Base-by-base conservation (phyloP, 2,888 invertebrate genomes). In the Oligia latruncula region DNA sequence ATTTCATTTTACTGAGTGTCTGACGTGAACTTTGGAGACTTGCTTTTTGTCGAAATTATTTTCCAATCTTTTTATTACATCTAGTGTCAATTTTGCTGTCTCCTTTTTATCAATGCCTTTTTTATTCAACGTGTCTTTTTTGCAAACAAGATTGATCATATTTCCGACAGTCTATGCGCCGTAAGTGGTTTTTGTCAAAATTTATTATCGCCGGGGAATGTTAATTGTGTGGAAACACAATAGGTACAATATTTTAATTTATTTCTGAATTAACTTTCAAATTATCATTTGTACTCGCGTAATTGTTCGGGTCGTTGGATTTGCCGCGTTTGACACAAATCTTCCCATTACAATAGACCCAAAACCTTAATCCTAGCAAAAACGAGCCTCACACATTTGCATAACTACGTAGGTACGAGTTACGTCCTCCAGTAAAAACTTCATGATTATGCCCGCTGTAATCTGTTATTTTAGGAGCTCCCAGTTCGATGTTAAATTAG, bases 1-100 rank as follows among this genome's bases (percentile, higher is more conserved):
- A 96, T 97, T 96, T 97, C 97, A 97, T 97, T 97, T 96, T 94
- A 96, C 96, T 96, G 96, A 97, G 96, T 97, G 96, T 96, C 95
- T 94, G 96, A 95, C 95, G 94, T 95, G 95, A 96, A 95, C 95
- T 96, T 95, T 93, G 94, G 95, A 95, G 95, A 95, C 95, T 96
- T 94, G 94, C 93, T 95, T 95, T 96, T 96, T 96, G 95, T 94
- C 91, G 91, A 94, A 95, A 95, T 96, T 95, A 96, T 96, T 95
- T 95, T 94, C 93, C 94, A 94, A 96, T 96, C 94, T 94, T 93
- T 94, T 95, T 95, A 94, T 95, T 94, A 95, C 92, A 92, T 93
- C 92, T 92, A 92, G 92, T 95, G 95, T 95, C 93, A 93, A 92
- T 93, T 94, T 93, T 93, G 88, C 91, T 92, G 90, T 91, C 90